Conservation (phyloP, 2,888 invertebrate genomes). For the Agonopterix subpropinquella region DNA sequence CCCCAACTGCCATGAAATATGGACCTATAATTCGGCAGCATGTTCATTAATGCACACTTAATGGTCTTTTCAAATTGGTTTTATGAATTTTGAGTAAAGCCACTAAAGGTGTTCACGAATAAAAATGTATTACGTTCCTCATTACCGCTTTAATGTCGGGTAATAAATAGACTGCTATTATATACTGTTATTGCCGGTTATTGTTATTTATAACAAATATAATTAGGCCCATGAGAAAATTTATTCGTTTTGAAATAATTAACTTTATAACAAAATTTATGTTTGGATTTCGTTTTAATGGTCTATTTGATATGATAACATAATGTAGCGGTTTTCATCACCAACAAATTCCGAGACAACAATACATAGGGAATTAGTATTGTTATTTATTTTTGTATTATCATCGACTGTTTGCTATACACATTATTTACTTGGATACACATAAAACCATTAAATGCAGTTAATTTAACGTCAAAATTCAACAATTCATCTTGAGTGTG, state of each 20-base stretch:
- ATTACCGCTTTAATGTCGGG: constrained; percentile 6
- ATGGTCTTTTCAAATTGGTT: too few relatives aligned
- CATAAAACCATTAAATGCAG: constrained; percentile 8
- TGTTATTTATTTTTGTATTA: too few relatives aligned
- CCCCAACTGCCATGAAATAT: too few relatives aligned
- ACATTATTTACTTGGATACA: too few relatives aligned
- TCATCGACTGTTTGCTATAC: too few relatives aligned
- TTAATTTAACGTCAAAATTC: constrained; percentile 48
- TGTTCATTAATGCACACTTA: too few relatives aligned
- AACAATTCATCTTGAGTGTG: constrained; percentile 55
- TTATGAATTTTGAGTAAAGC: neutral
- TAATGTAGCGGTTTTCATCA: too few relatives aligned
- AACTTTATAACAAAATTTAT: constrained; percentile 2
- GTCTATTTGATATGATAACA: too few relatives aligned
- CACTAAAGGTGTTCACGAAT: constrained; percentile 1
- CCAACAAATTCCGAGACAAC: too few relatives aligned
- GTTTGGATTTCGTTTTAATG: neutral
- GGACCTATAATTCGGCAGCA: too few relatives aligned
- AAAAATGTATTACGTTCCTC: neutral
- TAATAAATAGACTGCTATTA: constrained; percentile 11
- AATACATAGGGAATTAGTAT: too few relatives aligned
- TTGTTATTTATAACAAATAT: constrained; percentile 18
- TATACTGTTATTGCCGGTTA: constrained; percentile 13
- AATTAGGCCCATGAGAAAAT: constrained; percentile 14
- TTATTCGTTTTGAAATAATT: constrained; percentile 5